A percentile compares a stretch with the other conserved stretches of the same genome.
These are phyloP conservation scores for Lichenostomus cassidix DNA, from an alignment of 2,113 vertebrate species.

Conservation along the genomic window DNA sequence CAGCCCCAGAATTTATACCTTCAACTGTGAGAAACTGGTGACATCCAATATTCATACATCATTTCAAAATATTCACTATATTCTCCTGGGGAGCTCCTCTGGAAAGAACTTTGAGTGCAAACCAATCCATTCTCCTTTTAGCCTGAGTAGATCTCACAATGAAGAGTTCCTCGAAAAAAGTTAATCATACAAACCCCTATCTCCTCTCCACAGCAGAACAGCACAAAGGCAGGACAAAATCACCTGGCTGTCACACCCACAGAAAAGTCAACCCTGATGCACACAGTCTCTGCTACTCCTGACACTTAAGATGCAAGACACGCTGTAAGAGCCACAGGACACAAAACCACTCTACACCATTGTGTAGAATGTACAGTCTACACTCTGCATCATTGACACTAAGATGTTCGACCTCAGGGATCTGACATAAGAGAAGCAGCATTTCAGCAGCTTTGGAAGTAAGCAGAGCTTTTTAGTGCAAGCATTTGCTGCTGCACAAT, in stretches of 20 bases:
- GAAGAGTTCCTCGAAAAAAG: neutral
- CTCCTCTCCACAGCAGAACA: neutral
- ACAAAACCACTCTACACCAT: neutral
- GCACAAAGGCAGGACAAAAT: neutral
- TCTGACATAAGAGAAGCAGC: neutral
- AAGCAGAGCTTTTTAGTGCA: neutral
- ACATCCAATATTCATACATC: neutral
- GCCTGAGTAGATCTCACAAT: neutral
- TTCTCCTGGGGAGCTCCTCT: neutral
- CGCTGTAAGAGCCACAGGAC: neutral
- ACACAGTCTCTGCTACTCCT: neutral
- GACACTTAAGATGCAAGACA: neutral
- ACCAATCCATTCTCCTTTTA: neutral
- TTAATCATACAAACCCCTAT: neutral
- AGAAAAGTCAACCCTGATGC: neutral
- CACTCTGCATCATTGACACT: neutral
- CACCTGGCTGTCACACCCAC: neutral
- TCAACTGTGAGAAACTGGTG: neutral
- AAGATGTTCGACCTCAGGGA: neutral
- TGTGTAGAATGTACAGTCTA: too few relatives aligned
- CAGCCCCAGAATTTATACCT: neutral
- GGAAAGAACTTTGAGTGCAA: neutral
- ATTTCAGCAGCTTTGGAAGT: neutral
- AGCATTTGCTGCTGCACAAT: rapidly evolving
- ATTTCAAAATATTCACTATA: neutral